phyloP scores from a whole-genome alignment of 2,113 vertebrate species.

The Sander vitreus region DNA sequence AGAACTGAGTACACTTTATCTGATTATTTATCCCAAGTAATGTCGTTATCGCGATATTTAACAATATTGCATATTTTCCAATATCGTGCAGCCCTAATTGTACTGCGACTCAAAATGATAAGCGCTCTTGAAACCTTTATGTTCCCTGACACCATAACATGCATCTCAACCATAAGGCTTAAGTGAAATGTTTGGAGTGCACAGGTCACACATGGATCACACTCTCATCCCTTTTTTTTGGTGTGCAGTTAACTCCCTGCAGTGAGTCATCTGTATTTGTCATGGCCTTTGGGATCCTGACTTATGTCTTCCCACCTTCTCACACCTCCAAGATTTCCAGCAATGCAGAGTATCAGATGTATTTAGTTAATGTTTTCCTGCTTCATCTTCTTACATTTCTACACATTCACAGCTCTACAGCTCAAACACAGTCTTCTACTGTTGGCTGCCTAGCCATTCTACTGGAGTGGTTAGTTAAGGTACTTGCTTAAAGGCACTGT shows the following conservation, averaged over 20 bases:
- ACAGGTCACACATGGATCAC: slow-evolving; percentile 33
- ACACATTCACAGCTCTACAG: slow-evolving; percentile 5
- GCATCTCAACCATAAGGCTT: neutral
- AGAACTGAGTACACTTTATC: no score
- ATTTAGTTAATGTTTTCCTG: neutral
- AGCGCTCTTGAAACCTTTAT: slow-evolving; percentile 4
- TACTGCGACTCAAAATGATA: neutral
- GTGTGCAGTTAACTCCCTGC: slow-evolving; percentile 35
- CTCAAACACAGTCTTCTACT: neutral
- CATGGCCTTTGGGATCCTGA: slow-evolving; percentile 40
- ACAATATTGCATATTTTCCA: no score
- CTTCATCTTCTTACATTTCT: neutral
- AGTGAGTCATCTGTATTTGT: slow-evolving; percentile 51
- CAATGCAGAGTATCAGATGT: slow-evolving; percentile 7
- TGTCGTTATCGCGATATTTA: no score
- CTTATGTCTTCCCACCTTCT: slow-evolving; percentile 31
- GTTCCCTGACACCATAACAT: neutral
- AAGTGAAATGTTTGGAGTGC: slow-evolving; percentile 14
- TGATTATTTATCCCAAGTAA: no score
- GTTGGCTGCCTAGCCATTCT: neutral
- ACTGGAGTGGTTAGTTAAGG: neutral
- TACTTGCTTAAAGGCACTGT: neutral
- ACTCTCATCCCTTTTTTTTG: slow-evolving; percentile 22
- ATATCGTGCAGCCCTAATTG: no score
- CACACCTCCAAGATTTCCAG: slow-evolving; percentile 9